Evolutionary conservation across 2,113 vertebrate genomes (phyloP).

Genomic region (Rhinichthys klamathensis): DNA sequence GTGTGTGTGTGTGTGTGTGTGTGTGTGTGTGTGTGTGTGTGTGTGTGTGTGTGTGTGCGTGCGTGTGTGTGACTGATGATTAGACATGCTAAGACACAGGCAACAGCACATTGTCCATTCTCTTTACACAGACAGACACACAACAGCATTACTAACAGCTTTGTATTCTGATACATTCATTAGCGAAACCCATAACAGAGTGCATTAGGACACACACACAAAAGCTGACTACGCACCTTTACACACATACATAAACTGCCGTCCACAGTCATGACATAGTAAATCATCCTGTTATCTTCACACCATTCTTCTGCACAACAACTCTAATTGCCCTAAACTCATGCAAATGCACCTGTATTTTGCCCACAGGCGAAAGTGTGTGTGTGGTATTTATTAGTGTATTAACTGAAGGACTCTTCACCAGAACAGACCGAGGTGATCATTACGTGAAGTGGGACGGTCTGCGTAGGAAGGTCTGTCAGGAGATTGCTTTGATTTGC

Average conservation of each 20-base stretch:
- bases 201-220: conserved; percentile 3
- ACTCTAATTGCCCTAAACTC: background rate
- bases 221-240: conserved; percentile 8
- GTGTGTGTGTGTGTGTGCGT: conserved; percentile 46
- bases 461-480: conserved; percentile 27
- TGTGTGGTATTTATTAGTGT: conserved; percentile 36
- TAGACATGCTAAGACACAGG: conserved; percentile 63
- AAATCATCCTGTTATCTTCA: conserved; percentile 24
- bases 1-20: no score
- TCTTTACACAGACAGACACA: conserved; percentile 69
- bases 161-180: conserved; percentile 71
- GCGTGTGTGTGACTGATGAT: conserved; percentile 47
- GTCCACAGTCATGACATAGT: background rate
- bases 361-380: background rate
- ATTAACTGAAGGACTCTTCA: conserved; percentile 47
- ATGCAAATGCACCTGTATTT: background rate
- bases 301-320: conserved; percentile 16
- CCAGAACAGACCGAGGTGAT: conserved; percentile 15
- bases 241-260: conserved; percentile 33
- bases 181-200: conserved; percentile 57
- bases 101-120: conserved; percentile 69
- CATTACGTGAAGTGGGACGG: conserved; percentile 38
- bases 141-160: conserved; percentile 73
- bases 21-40: no score
- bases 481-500: conserved; percentile 46